phyloP scores from a whole-genome alignment of 2,888 invertebrate genomes.

The Aromia moschata region DNA sequence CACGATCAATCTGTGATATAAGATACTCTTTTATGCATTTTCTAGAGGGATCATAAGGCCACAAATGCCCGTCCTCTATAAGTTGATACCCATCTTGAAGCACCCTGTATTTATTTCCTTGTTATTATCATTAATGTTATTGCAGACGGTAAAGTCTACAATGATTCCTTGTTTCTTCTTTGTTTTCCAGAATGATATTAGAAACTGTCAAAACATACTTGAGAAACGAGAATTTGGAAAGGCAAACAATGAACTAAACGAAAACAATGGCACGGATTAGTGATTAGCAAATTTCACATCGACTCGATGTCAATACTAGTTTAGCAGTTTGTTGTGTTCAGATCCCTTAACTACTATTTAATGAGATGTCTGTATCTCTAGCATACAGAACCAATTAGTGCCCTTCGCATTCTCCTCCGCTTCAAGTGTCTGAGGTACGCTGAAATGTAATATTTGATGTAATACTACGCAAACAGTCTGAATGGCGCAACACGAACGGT shows the following conservation, averaged over 20 bases:
- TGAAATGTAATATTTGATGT: conserved; percentile 3
- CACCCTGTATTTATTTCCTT: no score
- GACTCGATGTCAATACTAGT: conserved; percentile 4
- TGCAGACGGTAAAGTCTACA: no score
- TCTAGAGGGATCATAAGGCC: no score
- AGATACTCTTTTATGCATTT: no score
- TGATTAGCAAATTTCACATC: conserved; percentile 1
- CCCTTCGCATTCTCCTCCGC: not conserved
- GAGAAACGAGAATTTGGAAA: not conserved
- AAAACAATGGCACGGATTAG: conserved; percentile 4
- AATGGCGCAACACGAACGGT: not conserved
- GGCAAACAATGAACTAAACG: not conserved
- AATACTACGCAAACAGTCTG: not conserved
- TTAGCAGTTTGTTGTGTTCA: conserved; percentile 1
- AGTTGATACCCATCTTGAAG: no score
- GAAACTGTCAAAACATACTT: not conserved
- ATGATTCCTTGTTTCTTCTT: no score
- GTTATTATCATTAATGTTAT: no score
- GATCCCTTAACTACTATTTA: conserved; percentile 7
- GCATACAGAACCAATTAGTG: conserved; percentile 1
- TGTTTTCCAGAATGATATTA: no score
- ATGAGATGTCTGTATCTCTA: conserved; percentile 7
- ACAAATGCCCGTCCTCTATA: no score
- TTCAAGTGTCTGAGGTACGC: not conserved
- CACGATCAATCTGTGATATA: no score